Percentiles rank a stretch among this genome's conserved stretches.
These are phyloP conservation scores for Ceriagrion tenellum DNA, from an alignment of 2,888 invertebrate species.

Conservation along the genomic window DNA sequence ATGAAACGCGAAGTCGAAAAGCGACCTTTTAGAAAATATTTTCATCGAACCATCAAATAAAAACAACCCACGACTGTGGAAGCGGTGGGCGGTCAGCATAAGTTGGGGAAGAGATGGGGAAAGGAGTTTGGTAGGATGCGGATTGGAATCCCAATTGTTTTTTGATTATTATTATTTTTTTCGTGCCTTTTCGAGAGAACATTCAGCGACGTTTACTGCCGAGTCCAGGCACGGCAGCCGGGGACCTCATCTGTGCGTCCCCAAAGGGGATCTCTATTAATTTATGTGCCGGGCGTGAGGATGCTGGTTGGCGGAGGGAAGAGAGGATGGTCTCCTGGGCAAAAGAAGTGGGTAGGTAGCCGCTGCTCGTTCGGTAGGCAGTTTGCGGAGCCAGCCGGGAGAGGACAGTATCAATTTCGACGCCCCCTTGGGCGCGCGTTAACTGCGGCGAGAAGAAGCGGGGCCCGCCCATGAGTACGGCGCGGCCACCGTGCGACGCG, in stretches of 20 bases:
- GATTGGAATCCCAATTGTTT: background rate
- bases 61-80: background rate
- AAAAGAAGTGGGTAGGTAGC: background rate
- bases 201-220: background rate
- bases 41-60: background rate
- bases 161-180: background rate
- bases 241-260: background rate
- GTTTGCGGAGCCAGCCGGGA: background rate
- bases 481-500: background rate
- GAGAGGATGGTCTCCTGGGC: background rate
- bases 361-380: background rate
- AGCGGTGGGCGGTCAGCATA: too few species aligned
- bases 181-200: background rate
- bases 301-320: background rate
- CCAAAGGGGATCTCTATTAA: background rate
- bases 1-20: background rate
- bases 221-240: background rate
- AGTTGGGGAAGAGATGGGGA: too few species aligned
- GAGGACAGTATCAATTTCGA: constrained; percentile 13
- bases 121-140: background rate
- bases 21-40: background rate
- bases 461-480: background rate
- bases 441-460: background rate
- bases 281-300: constrained; percentile 16
- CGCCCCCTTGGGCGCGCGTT: background rate